Conservation (phyloP, 2,113 vertebrate species). For the Salvelinus namaycush region DNA sequence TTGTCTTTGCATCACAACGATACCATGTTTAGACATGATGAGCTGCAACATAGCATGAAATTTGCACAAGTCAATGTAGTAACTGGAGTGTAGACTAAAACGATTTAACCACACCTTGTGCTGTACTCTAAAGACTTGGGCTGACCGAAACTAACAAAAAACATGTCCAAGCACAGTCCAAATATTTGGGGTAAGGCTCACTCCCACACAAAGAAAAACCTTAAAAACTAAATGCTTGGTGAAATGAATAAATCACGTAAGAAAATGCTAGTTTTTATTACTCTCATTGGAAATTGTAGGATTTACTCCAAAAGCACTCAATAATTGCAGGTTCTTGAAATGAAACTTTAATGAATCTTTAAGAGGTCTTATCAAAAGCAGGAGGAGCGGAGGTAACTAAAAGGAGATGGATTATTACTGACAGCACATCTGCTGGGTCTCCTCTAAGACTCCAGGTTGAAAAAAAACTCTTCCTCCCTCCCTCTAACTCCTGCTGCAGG, state of each 20-base stretch:
- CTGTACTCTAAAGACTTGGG: background rate
- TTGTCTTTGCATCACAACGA: background rate
- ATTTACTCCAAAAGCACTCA: background rate
- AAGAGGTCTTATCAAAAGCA: background rate
- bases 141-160: background rate
- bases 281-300: background rate
- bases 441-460: background rate
- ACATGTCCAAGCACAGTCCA: background rate
- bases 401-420: conserved; percentile 4
- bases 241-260: background rate
- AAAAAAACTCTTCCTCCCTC: background rate
- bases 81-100: background rate
- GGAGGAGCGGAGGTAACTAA: conserved; percentile 2
- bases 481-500: background rate
- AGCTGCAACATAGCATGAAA: background rate
- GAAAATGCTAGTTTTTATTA: background rate
- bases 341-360: background rate
- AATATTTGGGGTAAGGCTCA: background rate
- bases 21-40: background rate
- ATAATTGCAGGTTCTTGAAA: background rate
- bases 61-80: background rate
- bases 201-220: background rate
- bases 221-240: background rate
- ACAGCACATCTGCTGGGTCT: conserved; percentile 3
- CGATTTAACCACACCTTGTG: background rate